Conservation (phyloP, 2,888 invertebrate species). For the Nymphalis urticae region DNA sequence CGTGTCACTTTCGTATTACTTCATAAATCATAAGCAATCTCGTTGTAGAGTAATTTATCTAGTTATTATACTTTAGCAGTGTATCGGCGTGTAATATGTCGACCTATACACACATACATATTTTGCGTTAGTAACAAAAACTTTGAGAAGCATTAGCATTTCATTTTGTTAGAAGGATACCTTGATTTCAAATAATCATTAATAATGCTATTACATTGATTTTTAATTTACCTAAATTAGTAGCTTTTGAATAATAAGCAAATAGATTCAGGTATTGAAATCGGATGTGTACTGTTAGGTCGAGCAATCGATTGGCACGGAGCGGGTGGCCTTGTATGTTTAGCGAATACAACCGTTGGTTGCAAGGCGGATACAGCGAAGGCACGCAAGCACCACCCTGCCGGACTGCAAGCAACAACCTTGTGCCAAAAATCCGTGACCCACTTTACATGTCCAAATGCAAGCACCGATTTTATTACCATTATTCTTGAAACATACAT, state of each 20-base stretch:
- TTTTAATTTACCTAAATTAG: neutral
- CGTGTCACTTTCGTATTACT: conserved; percentile 26
- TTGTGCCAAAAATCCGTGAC: conserved; percentile 78
- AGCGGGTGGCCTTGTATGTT: conserved; percentile 66
- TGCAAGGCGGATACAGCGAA: conserved; percentile 72
- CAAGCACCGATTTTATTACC: conserved; percentile 68
- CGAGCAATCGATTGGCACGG: conserved; percentile 67
- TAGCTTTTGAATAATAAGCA: conserved; percentile 8
- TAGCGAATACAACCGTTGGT: conserved; percentile 62
- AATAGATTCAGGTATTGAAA: conserved; percentile 39
- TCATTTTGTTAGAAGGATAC: no score
- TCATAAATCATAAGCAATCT: conserved; percentile 23
- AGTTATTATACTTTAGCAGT: conserved; percentile 3
- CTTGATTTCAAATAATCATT: neutral
- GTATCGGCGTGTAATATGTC: neutral
- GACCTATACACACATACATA: neutral
- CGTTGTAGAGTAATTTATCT: conserved; percentile 8
- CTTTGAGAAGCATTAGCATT: no score
- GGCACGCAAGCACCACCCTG: conserved; percentile 57
- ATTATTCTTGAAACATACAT: conserved; percentile 44
- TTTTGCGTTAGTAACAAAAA: no score
- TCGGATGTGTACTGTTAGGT: conserved; percentile 67
- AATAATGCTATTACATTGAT: neutral
- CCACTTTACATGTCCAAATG: conserved; percentile 76
- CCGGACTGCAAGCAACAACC: conserved; percentile 66